Percentiles rank a stretch among this genome's conserved stretches.
Evolutionary conservation across 2,113 vertebrate species (phyloP).

Genomic region (Zeus faber): DNA sequence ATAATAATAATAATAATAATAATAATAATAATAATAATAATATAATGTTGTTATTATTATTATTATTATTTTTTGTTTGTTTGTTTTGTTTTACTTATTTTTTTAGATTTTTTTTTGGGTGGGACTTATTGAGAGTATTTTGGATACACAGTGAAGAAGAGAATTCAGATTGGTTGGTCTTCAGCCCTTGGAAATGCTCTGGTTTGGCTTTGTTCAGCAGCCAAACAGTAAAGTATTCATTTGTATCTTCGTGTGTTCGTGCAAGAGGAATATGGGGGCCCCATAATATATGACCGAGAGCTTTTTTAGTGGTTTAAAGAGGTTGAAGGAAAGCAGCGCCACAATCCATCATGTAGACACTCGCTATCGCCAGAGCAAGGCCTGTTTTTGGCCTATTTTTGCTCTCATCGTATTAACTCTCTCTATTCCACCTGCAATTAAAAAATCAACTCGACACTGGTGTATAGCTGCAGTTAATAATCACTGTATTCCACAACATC

Average conservation of each 20-base stretch:
- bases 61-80: no score
- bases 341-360: slow-evolving; percentile 61
- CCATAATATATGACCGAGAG: slow-evolving; percentile 38
- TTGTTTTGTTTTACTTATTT: no score
- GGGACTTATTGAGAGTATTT: no score
- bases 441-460: not conserved
- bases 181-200: no score
- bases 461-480: not conserved
- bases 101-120: no score
- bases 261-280: slow-evolving; percentile 15
- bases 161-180: no score
- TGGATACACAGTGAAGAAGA: no score
- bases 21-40: no score
- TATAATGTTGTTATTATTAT: no score
- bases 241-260: slow-evolving; percentile 19
- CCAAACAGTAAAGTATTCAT: no score
- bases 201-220: no score
- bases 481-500: slow-evolving; percentile 4
- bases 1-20: no score
- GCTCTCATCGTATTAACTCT: slow-evolving; percentile 22
- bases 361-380: slow-evolving; percentile 36
- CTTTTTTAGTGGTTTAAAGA: slow-evolving; percentile 46
- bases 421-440: slow-evolving; percentile 12
- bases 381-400: slow-evolving; percentile 54
- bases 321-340: slow-evolving; percentile 38